Evolutionary conservation across 2,888 invertebrate genomes (phyloP).

Genomic region (Alviniconcha strummeri): DNA sequence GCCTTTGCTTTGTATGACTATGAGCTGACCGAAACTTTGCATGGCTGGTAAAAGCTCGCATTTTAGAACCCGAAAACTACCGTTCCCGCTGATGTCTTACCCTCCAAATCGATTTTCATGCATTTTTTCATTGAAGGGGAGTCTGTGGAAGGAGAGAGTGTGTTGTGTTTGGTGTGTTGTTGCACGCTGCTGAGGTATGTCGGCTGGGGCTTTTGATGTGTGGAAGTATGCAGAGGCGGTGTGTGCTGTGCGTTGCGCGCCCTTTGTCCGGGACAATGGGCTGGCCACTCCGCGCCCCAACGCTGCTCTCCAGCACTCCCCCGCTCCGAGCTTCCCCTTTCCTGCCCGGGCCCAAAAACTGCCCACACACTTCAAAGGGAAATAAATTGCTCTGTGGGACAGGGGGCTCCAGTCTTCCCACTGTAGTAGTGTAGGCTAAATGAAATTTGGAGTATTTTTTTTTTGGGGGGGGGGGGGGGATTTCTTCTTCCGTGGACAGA

Average conservation of each 20-base stretch:
- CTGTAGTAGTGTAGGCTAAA: not conserved
- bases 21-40: slow-evolving; percentile 28
- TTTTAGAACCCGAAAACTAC: not conserved
- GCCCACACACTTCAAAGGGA: slow-evolving; percentile 1
- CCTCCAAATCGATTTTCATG: slow-evolving; percentile 3
- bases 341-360: not conserved
- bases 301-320: not conserved
- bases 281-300: slow-evolving; percentile 10
- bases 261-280: slow-evolving; percentile 2
- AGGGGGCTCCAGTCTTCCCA: no score
- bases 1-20: slow-evolving; percentile 20
- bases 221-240: slow-evolving; percentile 45
- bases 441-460: not conserved
- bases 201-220: slow-evolving; percentile 41
- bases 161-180: slow-evolving; percentile 19
- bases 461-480: no score
- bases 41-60: not conserved
- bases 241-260: slow-evolving; percentile 37
- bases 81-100: not conserved
- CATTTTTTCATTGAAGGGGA: slow-evolving; percentile 4
- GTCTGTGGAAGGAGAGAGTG: not conserved
- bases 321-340: not conserved
- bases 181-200: slow-evolving; percentile 27
- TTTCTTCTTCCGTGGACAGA: no score
- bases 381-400: no score